Evolutionary conservation across 2,113 vertebrate genomes (phyloP), one percentile per base, ranked within the genome.

Genomic region (Trogon surrucura): DNA sequence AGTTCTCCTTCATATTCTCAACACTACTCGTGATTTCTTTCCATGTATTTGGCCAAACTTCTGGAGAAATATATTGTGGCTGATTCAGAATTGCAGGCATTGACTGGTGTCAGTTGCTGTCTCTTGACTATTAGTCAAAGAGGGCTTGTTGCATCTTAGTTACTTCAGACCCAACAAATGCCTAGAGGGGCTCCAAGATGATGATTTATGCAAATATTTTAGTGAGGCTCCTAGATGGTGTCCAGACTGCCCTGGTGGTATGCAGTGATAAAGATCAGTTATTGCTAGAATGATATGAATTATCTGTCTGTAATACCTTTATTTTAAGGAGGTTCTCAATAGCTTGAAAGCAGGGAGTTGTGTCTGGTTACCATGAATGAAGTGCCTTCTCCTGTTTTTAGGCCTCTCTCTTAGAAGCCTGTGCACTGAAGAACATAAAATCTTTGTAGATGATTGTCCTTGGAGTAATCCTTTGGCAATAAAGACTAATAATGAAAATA

Each of bases 161-260:
- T 66, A 67, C 72, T 88, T 91, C 80, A 92, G 88, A 86, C 54
- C 88, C 71, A 93, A 51, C 38, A 95, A 88, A 81, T 79, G 85
- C 85, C 94, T 75, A 19, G 38, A 93, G 86, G 67, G 70, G 20
- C 47, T 93, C 60, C 36, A 16, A 9, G 51, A 64, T 64, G 48
- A 84, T 93, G 80, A 95, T 91, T 89, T 91, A 85, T 85, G 74
- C 71, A 86, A 92, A 95, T 96, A 89, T 16, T 93, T 96, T n/a
- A 81, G 73, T 95, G 80, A 84, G 81, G 45, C 56, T 84, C 34
- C 26, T 72, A 79, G 56, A 74, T 88, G 13, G 29, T 86, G 86
- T 92, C 85, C 57, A 81, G 77, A 30, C 69, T 81, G 45, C 61
- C 81, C 51, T 72, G 83, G 72, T 92, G 83, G 80, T 92, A 89